phyloP scores from a whole-genome alignment of 53 echinoderm and acorn worm genomes.

The Holothuria scabra region DNA sequence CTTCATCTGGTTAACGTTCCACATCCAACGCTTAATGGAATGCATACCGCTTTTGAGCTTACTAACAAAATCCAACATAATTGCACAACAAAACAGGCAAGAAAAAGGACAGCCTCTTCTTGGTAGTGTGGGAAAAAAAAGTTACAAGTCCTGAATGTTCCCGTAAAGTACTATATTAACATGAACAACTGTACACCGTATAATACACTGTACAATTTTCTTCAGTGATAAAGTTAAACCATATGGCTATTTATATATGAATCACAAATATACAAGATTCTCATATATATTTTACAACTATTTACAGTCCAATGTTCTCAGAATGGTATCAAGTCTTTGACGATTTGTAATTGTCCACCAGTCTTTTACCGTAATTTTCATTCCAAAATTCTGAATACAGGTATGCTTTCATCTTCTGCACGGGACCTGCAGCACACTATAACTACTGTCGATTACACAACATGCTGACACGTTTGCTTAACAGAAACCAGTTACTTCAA shows the following conservation, averaged over 20 bases:
- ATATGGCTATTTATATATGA: too few relatives aligned
- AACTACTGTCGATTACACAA: neutral
- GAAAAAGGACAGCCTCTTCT: neutral
- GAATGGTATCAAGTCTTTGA: conserved; percentile 24
- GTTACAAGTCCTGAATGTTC: too few relatives aligned
- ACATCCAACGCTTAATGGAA: conserved; percentile 79
- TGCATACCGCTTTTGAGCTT: conserved; percentile 59
- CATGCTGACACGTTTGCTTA: neutral
- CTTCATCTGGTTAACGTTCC: conserved; percentile 61
- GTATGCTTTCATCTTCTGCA: conserved; percentile 12
- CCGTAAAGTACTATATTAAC: too few relatives aligned
- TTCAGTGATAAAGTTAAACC: too few relatives aligned
- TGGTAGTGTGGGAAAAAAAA: neutral
- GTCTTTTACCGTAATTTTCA: neutral
- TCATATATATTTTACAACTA: neutral
- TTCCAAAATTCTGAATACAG: neutral
- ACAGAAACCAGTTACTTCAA: too few relatives aligned
- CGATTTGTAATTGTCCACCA: conserved; percentile 20
- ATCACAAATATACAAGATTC: too few relatives aligned
- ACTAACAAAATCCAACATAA: conserved; percentile 43
- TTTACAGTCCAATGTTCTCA: neutral
- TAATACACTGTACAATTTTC: too few relatives aligned
- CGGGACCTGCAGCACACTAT: neutral
- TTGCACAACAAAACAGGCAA: conserved; percentile 34
- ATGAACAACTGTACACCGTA: too few relatives aligned